These are phyloP conservation scores for Oscheius onirici DNA, from an alignment of 2,888 invertebrate species.

Conservation along the genomic window DNA sequence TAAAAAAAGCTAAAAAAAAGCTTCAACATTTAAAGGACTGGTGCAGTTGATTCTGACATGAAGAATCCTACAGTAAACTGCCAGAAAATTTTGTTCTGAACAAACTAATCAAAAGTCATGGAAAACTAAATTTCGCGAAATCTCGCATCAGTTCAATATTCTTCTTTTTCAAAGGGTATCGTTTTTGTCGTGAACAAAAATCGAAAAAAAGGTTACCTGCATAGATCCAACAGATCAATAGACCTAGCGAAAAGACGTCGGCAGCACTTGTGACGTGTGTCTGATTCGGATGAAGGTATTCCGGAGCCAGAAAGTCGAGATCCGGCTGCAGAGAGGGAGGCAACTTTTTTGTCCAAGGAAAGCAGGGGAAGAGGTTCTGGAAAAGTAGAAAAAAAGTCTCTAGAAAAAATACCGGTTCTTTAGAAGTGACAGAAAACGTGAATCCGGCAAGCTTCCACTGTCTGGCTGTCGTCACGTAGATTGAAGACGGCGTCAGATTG, in stretches of 20 bases:
- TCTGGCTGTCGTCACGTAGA: slow-evolving; percentile 89
- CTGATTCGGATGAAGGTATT: slow-evolving; percentile 79
- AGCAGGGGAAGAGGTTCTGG: slow-evolving; percentile 83
- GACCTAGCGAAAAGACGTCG: slow-evolving; percentile 95
- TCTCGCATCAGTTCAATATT: too few species aligned
- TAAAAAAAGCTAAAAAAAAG: too few species aligned
- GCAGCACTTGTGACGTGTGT: slow-evolving; percentile 80
- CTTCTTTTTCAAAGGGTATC: too few species aligned
- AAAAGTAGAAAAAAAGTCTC: slow-evolving; percentile 43
- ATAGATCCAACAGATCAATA: slow-evolving; percentile 91
- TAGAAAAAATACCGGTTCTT: slow-evolving; percentile 55
- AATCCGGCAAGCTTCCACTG: slow-evolving; percentile 96
- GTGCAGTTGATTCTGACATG: too few species aligned
- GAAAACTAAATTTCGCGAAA: too few species aligned
- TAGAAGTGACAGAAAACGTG: slow-evolving; percentile 79
- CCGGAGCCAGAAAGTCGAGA: slow-evolving; percentile 92
- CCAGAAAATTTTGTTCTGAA: too few species aligned
- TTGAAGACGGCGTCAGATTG: slow-evolving; percentile 91
- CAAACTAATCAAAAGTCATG: too few species aligned
- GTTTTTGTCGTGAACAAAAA: too few species aligned
- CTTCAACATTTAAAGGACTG: too few species aligned
- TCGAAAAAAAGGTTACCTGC: slow-evolving; percentile 75
- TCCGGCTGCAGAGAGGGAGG: slow-evolving; percentile 93
- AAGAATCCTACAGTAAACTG: too few species aligned
- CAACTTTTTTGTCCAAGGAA: slow-evolving; percentile 88